Evolutionary conservation across 2,113 vertebrate species (phyloP).

Genomic region (Hyla sarda): DNA sequence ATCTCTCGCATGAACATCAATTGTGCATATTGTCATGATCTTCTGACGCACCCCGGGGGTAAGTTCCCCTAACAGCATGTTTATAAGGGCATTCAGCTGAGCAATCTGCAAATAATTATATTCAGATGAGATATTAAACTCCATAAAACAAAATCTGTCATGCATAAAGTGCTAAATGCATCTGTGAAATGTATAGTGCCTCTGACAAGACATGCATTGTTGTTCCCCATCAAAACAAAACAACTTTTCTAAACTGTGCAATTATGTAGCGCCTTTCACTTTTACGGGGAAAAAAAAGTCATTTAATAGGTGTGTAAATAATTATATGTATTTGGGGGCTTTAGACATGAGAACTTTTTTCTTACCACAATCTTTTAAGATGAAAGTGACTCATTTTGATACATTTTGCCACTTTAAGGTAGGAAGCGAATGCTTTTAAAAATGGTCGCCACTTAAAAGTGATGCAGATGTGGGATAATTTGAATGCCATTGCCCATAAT

Average conservation of each 20-base stretch:
- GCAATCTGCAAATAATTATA: slow-evolving; percentile 89
- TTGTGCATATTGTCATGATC: slow-evolving; percentile 88
- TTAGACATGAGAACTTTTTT: slow-evolving; percentile 23
- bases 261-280: slow-evolving; percentile 65
- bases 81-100: slow-evolving; percentile 90
- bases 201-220: slow-evolving; percentile 72
- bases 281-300: slow-evolving; percentile 70
- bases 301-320: slow-evolving; percentile 36
- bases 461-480: slow-evolving; percentile 42
- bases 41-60: slow-evolving; percentile 87
- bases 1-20: slow-evolving; percentile 85
- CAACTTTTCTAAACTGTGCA: slow-evolving; percentile 74
- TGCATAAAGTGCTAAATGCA: slow-evolving; percentile 80
- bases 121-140: slow-evolving; percentile 83
- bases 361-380: slow-evolving; percentile 20
- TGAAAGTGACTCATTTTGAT: slow-evolving; percentile 34
- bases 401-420: slow-evolving; percentile 22
- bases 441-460: slow-evolving; percentile 25
- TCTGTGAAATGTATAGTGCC: slow-evolving; percentile 66
- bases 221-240: slow-evolving; percentile 79
- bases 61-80: slow-evolving; percentile 89
- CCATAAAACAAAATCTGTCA: slow-evolving; percentile 68
- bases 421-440: slow-evolving; percentile 24
- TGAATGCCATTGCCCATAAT: slow-evolving; percentile 37
- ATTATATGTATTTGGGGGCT: slow-evolving; percentile 36